Evolutionary conservation across 1,140 invertebrate species (phyloP).

Genomic region (Papilio aristodemus): DNA sequence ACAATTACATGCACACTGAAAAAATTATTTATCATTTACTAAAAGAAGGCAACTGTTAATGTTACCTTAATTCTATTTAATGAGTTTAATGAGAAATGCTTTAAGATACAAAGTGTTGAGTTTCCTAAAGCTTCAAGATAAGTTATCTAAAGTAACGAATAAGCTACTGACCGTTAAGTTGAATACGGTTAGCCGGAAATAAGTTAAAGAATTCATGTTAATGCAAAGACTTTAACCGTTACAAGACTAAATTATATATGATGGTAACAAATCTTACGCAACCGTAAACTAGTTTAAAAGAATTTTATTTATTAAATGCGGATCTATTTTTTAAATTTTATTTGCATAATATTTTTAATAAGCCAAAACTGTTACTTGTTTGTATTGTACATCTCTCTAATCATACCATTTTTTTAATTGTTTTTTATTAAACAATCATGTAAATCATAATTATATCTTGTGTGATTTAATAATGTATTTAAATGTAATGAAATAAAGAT

Average conservation of each 20-base stretch:
- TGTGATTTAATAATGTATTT: too few relatives aligned
- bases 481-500: too few relatives aligned
- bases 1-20: too few relatives aligned
- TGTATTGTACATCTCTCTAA: too few relatives aligned
- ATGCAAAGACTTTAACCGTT: constrained; percentile 26
- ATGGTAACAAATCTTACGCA: constrained; percentile 7
- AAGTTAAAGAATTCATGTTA: constrained; percentile 24
- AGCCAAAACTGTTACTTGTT: too few relatives aligned
- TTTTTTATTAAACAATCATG: too few relatives aligned
- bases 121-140: background rate
- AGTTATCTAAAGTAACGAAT: constrained; percentile 25
- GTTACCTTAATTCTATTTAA: too few relatives aligned
- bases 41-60: too few relatives aligned
- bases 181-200: constrained; percentile 32
- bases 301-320: background rate
- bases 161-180: constrained; percentile 19
- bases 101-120: background rate
- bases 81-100: too few relatives aligned
- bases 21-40: too few relatives aligned
- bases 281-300: constrained; percentile 9
- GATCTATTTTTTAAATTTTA: background rate
- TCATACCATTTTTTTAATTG: too few relatives aligned
- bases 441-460: too few relatives aligned
- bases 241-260: constrained; percentile 10
- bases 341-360: background rate